These are phyloP conservation scores for Embidobia sp. DNA, from an alignment of 2,888 invertebrate genomes.

Conservation along the genomic window DNA sequence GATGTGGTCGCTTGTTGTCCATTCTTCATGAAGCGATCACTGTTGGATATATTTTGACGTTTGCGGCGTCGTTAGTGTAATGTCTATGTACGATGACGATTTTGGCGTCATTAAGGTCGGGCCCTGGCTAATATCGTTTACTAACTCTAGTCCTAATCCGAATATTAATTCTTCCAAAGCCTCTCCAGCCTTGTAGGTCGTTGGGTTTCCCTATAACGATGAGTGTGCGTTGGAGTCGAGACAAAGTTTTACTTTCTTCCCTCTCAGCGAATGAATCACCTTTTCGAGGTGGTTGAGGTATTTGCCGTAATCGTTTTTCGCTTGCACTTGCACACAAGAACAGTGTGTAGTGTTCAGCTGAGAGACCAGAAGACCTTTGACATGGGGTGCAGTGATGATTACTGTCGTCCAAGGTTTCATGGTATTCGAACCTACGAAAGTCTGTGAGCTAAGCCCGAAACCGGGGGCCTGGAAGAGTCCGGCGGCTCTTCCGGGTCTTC, in stretches of 20 bases:
- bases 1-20: slow-evolving; percentile 25
- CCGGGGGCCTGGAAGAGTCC: too few relatives aligned
- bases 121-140: background rate
- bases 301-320: background rate
- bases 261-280: slow-evolving; percentile 31
- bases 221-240: slow-evolving; percentile 49
- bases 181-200: background rate
- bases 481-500: background rate
- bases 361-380: slow-evolving; percentile 16
- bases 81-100: background rate
- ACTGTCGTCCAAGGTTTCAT: slow-evolving; percentile 11
- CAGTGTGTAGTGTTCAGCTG: slow-evolving; percentile 48
- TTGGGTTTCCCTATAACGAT: slow-evolving; percentile 26
- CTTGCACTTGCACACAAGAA: slow-evolving; percentile 40
- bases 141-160: background rate
- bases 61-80: background rate
- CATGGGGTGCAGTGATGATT: background rate
- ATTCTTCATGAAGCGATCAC: slow-evolving; percentile 4
- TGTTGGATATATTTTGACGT: background rate
- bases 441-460: background rate
- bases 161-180: background rate
- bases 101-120: background rate
- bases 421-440: background rate
- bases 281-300: slow-evolving; percentile 49
- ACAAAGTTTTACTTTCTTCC: slow-evolving; percentile 29